Conservation (phyloP, 2,797 vertebrate genomes). For the Brotula barbata region DNA sequence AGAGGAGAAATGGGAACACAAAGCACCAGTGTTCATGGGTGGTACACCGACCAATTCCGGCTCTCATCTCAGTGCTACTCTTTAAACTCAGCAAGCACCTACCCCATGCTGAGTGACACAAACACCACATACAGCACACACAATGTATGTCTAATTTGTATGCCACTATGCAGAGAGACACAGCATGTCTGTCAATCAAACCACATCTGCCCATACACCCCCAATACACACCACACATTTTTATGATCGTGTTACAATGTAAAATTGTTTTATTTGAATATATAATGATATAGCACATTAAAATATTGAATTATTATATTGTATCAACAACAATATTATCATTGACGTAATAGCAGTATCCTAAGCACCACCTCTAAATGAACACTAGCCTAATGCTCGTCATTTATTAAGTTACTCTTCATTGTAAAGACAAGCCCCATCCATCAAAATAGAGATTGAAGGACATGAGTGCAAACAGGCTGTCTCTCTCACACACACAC, state of each 20-base stretch:
- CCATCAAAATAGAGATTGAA: no score
- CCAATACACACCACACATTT: neutral
- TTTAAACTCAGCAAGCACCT: conserved; percentile 49
- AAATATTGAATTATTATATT: no score
- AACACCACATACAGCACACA: conserved; percentile 30
- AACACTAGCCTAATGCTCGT: no score
- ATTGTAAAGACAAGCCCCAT: no score
- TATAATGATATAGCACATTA: no score
- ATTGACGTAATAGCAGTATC: no score
- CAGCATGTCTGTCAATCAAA: conserved; percentile 25
- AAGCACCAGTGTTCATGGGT: conserved; percentile 22
- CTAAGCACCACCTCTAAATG: no score
- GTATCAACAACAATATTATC: no score
- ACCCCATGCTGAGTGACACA: conserved; percentile 49
- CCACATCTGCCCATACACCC: neutral
- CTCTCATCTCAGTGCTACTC: conserved; percentile 35
- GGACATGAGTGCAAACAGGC: no score
- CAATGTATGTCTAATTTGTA: conserved; percentile 4
- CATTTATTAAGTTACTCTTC: no score
- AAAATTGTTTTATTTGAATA: no score
- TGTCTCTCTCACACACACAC: neutral
- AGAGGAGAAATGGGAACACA: conserved; percentile 45
- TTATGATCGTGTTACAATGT: no score
- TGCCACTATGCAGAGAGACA: conserved; percentile 23
- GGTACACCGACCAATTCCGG: conserved; percentile 43